phyloP scores from a whole-genome alignment of 1,140 invertebrate genomes.

The Papilio dardanus region DNA sequence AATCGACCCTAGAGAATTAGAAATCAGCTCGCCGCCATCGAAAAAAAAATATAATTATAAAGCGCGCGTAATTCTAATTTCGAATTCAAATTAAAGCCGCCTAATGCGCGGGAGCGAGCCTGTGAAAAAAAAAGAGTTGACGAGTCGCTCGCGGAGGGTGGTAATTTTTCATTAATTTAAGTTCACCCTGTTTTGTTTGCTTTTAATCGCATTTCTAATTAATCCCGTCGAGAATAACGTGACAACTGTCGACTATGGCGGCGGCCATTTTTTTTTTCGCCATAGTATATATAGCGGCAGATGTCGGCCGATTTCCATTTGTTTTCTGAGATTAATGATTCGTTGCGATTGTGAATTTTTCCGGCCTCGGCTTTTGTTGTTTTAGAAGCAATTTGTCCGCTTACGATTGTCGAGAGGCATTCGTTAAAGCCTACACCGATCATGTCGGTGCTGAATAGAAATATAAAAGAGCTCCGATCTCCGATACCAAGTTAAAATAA shows the following conservation, averaged over 20 bases:
- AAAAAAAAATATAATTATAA: constrained; percentile 81
- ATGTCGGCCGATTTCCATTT: constrained; percentile 82
- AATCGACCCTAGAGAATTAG: constrained; percentile 69
- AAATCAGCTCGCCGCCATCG: constrained; percentile 67
- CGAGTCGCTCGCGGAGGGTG: constrained; percentile 79
- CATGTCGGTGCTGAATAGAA: constrained; percentile 66
- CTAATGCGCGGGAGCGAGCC: constrained; percentile 82
- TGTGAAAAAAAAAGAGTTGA: constrained; percentile 81
- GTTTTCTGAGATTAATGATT: constrained; percentile 83
- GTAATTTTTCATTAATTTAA: constrained; percentile 83
- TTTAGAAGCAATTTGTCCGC: constrained; percentile 82
- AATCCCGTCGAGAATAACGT: constrained; percentile 82
- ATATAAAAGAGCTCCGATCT: constrained; percentile 20
- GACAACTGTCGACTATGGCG: constrained; percentile 81
- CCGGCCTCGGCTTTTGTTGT: constrained; percentile 80
- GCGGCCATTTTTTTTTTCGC: constrained; percentile 74
- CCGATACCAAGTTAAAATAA: constrained; percentile 46
- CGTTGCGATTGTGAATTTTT: constrained; percentile 82
- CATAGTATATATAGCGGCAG: constrained; percentile 70
- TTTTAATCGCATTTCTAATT: constrained; percentile 83
- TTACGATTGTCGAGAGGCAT: constrained; percentile 78
- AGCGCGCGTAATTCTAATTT: constrained; percentile 82
- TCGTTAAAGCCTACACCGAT: constrained; percentile 77
- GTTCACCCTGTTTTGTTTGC: constrained; percentile 83
- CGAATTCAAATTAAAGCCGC: constrained; percentile 83